Evolutionary conservation across 2,113 vertebrate genomes (phyloP), one percentile per base, ranked within the genome.

Genomic region (Myrmecophaga tridactyla): DNA sequence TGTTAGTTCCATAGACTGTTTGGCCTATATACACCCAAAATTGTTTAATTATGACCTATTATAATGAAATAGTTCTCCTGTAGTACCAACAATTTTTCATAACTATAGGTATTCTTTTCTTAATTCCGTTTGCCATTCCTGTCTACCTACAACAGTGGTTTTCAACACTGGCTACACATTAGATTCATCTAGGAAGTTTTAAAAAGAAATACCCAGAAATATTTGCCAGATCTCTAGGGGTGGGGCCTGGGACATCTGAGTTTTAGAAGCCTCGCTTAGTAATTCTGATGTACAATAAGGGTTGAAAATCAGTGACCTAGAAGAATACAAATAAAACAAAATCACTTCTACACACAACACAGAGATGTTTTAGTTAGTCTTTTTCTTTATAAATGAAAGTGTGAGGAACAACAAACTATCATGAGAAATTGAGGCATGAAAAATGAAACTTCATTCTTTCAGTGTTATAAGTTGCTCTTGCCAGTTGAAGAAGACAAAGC

Each of bases 311-410:
- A 94, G 43, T 84, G 41, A 81, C 9, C 65, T 90, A 90, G 27
- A 90, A 92, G 36, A 90, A 92, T 81, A 89, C 12, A 93, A 43
- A 36, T 94, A 94, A 96, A 93, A 94, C 85, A 17, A 69, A 93
- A 58, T 89, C 17, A 78, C 53, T 89, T 94, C 89, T 95, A 78
- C 13, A 77, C 51, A 73, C 3, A 92, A 27, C 83, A 11, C 29
- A 89, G 48, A 89, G 48, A 78, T 94, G 13, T 86, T 96, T 97
- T 73, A 75, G n/a, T 89, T 88, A 72, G 46, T 96, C 62, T 25
- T 3, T 93, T 0, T 82, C 39, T 90, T 95, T 96, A 90, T 82
- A 92, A 96, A 48, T 62, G 13, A 62, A 92, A 86, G 20, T 77
- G 20, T 29, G 92, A 89, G 86, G 48, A 88, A n/a, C 88, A 89